Percentiles rank a stretch among this genome's conserved stretches.
These are phyloP conservation scores for Tragelaphus eurycerus DNA, from an alignment of 2,797 vertebrate species.

Conservation along the genomic window DNA sequence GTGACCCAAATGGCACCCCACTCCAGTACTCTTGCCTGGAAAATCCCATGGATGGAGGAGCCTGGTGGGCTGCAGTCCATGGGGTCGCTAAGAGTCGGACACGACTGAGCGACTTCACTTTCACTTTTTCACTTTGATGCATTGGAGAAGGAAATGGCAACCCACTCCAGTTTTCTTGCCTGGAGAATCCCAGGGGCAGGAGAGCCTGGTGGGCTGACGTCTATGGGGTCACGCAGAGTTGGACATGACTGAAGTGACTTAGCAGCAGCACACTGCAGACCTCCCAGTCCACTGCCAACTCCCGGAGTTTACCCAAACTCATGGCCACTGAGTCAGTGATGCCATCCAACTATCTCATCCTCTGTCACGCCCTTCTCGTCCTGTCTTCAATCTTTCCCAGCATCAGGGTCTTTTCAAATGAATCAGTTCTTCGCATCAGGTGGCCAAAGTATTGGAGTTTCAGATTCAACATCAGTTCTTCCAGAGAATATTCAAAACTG, in stretches of 20 bases:
- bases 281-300: not conserved
- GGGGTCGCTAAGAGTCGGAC: too few relatives aligned
- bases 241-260: too few relatives aligned
- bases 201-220: too few relatives aligned
- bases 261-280: not conserved
- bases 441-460: not conserved
- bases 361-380: not conserved
- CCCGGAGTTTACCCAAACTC: not conserved
- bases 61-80: too few relatives aligned
- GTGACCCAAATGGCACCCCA: not conserved
- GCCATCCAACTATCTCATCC: not conserved
- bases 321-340: not conserved
- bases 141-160: too few relatives aligned
- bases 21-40: too few relatives aligned
- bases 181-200: too few relatives aligned
- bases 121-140: too few relatives aligned
- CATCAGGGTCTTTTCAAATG: not conserved
- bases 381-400: not conserved
- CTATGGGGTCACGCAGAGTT: too few relatives aligned
- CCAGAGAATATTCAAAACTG: not conserved
- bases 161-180: too few relatives aligned
- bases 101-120: too few relatives aligned
- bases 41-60: too few relatives aligned
- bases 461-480: not conserved
- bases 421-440: not conserved